These are phyloP conservation scores for Galerucella nymphaeae DNA, from an alignment of 2,888 invertebrate genomes.

Conservation along the genomic window DNA sequence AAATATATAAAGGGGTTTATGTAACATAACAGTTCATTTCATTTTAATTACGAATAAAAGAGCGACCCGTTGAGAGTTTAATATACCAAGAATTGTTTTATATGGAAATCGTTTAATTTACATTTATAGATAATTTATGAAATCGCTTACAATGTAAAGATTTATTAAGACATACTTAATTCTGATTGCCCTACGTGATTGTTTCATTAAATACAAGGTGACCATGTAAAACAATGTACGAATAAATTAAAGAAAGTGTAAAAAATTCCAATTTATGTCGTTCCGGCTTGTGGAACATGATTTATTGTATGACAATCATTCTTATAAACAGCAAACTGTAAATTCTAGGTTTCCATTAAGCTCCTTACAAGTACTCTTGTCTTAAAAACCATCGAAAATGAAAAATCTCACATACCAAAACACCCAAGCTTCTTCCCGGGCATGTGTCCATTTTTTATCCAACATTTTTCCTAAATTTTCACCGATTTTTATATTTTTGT, in stretches of 20 bases:
- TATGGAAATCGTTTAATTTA: conserved; percentile 1
- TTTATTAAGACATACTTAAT: neutral
- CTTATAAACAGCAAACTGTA: neutral
- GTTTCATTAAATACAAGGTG: neutral
- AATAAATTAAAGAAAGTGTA: neutral
- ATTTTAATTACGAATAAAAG: conserved; percentile 12
- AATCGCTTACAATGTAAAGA: neutral
- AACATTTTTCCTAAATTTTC: no score
- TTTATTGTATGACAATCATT: neutral
- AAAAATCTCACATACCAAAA: no score
- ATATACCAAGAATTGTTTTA: conserved; percentile 4
- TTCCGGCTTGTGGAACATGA: neutral
- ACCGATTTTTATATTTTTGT: no score
- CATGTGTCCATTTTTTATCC: no score
- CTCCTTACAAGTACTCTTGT: no score
- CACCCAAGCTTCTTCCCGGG: no score
- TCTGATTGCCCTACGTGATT: neutral
- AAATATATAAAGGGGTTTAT: conserved; percentile 11
- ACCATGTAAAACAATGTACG: no score
- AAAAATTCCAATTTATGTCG: neutral
- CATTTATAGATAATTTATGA: neutral
- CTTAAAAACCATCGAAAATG: no score
- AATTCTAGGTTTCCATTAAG: no score
- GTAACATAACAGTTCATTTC: conserved; percentile 5
- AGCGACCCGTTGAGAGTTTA: neutral